Evolutionary conservation across 2,888 invertebrate species (phyloP).

Genomic region (Drosophila sordidula): DNA sequence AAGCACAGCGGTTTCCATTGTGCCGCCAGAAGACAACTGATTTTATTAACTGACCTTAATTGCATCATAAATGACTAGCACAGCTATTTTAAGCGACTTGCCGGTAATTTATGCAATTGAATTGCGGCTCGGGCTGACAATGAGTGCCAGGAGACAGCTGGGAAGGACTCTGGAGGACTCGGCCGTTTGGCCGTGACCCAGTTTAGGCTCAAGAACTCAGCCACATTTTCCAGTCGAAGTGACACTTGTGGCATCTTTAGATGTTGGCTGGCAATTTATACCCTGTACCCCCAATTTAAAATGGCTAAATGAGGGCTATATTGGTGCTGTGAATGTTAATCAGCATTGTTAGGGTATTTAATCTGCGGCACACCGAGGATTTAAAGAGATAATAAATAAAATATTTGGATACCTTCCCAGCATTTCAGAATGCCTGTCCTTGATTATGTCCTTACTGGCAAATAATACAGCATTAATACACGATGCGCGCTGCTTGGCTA

Average conservation of each 20-base stretch:
- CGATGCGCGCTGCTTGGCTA: too few relatives aligned
- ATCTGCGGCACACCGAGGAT: too few relatives aligned
- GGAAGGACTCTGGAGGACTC: not conserved
- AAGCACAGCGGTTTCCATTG: conserved; percentile 9
- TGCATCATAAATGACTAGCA: conserved; percentile 40
- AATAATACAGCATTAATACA: not conserved
- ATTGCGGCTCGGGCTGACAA: conserved; percentile 10
- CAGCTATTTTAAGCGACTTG: conserved; percentile 15
- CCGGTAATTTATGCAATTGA: conserved; percentile 33
- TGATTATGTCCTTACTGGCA: too few relatives aligned
- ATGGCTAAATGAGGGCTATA: too few relatives aligned
- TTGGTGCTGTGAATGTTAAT: too few relatives aligned
- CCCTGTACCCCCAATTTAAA: not conserved
- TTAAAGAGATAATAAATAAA: not conserved
- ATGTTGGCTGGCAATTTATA: conserved; percentile 16
- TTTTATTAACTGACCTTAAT: conserved; percentile 49
- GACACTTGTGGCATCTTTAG: conserved; percentile 29
- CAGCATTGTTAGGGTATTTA: too few relatives aligned
- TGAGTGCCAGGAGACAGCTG: not conserved
- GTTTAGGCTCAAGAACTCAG: not conserved
- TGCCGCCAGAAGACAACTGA: conserved; percentile 16
- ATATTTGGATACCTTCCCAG: not conserved
- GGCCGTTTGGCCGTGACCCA: conserved; percentile 8
- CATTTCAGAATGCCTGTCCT: too few relatives aligned
- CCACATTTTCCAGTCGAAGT: conserved; percentile 1